Percentiles rank a stretch among this genome's conserved stretches.
phyloP scores from a whole-genome alignment of 2,888 invertebrate species.

The Drosophila fulvimacula region DNA sequence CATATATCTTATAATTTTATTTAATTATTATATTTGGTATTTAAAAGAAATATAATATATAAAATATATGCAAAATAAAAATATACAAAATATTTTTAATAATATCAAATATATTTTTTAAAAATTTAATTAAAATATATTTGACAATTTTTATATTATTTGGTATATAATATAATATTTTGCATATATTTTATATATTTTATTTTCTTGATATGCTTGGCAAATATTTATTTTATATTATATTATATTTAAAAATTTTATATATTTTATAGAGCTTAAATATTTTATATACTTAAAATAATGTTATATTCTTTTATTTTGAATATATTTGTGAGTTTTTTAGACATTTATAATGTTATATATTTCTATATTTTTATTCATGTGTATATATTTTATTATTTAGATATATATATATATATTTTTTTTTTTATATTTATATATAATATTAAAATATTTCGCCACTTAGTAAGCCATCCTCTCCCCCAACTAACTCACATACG shows the following conservation, averaged over 20 bases:
- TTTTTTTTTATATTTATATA: no score
- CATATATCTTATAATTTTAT: not conserved
- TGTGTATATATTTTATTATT: no score
- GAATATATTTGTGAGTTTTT: not conserved
- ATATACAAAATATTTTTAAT: no score
- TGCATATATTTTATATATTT: not conserved
- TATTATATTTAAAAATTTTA: not conserved
- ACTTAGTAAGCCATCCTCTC: not conserved
- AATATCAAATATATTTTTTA: no score
- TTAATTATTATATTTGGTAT: no score
- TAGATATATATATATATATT: no score
- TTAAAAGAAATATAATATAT: no score
- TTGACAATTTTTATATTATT: no score
- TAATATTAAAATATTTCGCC: not conserved
- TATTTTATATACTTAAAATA: not conserved
- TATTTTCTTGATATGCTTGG: no score
- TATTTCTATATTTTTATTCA: not conserved
- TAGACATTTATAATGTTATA: not conserved
- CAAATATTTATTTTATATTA: not conserved
- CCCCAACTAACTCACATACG: not conserved
- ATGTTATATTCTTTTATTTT: not conserved
- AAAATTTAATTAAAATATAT: no score
- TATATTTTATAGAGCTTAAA: not conserved
- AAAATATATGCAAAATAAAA: no score
- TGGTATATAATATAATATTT: not conserved